A percentile compares a stretch with the other conserved stretches of the same genome.
phyloP scores from a whole-genome alignment of 2,797 vertebrate genomes.

The Luscinia luscinia region DNA sequence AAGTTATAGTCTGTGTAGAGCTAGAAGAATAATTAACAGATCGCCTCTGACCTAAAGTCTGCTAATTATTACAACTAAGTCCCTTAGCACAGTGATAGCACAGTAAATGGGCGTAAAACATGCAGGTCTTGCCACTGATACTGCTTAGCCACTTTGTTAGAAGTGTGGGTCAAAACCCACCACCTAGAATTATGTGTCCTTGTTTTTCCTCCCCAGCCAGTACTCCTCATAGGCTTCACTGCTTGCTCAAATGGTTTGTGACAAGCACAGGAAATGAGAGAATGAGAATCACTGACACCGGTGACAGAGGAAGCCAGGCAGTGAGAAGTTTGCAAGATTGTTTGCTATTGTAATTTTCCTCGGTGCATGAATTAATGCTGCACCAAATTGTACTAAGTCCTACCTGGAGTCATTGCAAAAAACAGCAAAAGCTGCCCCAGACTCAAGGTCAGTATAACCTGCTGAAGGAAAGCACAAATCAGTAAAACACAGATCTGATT shows the following conservation, averaged over 20 bases:
- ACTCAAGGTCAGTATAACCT: background rate
- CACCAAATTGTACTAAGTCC: background rate
- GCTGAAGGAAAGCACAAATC: background rate
- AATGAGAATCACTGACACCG: background rate
- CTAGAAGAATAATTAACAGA: conserved; percentile 17
- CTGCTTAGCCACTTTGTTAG: background rate
- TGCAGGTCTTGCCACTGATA: background rate
- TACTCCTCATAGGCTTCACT: background rate
- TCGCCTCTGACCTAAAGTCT: background rate
- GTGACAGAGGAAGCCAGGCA: background rate
- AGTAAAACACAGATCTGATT: background rate
- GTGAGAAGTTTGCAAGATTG: background rate
- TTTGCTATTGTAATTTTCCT: background rate
- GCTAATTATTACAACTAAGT: conserved; percentile 5
- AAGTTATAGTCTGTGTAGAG: background rate
- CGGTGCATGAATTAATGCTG: background rate
- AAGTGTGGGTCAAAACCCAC: background rate
- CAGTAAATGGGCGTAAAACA: background rate
- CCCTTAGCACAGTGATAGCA: conserved; percentile 3
- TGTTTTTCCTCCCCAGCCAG: background rate
- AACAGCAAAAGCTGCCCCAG: background rate
- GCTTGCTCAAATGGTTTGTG: conserved; percentile 7
- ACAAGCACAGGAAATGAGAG: conserved; percentile 12
- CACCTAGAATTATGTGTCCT: background rate
- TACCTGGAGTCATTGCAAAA: background rate